Base-by-base conservation (phyloP, 1,140 invertebrate genomes). In the Hyposmocoma kahamanoa region DNA sequence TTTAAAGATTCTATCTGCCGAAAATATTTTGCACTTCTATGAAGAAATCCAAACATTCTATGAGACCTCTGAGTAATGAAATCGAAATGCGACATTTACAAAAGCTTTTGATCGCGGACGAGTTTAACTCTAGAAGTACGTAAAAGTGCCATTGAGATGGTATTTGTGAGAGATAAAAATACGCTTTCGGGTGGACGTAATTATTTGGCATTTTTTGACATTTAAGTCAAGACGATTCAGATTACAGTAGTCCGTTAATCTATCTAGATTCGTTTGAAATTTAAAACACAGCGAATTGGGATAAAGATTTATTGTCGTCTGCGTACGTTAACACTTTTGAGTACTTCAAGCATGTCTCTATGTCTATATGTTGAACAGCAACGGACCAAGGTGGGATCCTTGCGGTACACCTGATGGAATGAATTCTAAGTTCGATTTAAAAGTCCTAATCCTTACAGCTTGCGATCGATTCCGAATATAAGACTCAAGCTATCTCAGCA, bases 301-400 rank as follows among this genome's bases (percentile, higher is more conserved):
- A 41, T 21, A 28, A 20, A 48, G 0, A 48, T 48, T 48, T 48
- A 2, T 30, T 41, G 17, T 41, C 46, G 36, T 47, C 45, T 0
- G 45, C 32, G 21, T 47, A 47, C 32, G 26, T 38, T 13, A 47
- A 18, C 19, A 22, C 24, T 3, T 15, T 19, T 20, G 38, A 28
- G 15, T 48, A 19, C 2, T 26, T n/a, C 0, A 48, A 41, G 28
- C 30, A 36, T 8, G n/a, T 21, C 2, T 3, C 18, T 4, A 46
- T 21, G 20, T 46, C 44, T 36, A 46, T 9, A 46, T 11, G 22
- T 22, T 46, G 22, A 46, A 46, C 9, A 47, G 32, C 8, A 38
- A 15, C 0, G 32, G 34, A 5, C 45, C 45, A 1, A 47, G 32
- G 22, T 46, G 30, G 4, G 43, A 46, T 4, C 43, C 43, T 20